Evolutionary conservation across 2,888 invertebrate genomes (phyloP).

Genomic region (Itoplectis maculator): DNA sequence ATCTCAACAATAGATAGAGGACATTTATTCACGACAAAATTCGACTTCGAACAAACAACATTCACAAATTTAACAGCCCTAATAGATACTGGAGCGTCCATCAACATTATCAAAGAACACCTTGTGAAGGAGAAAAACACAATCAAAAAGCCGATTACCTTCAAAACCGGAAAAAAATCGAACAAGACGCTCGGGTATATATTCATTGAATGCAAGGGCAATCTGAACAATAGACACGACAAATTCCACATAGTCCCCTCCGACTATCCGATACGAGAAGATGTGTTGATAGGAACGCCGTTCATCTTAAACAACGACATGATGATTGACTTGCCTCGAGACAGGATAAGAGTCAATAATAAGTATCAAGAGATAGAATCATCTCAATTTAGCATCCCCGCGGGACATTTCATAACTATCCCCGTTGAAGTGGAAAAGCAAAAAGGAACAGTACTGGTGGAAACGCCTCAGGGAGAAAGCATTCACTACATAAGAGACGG

Average conservation of each 20-base stretch:
- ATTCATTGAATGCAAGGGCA: conserved; percentile 49
- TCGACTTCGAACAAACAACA: conserved; percentile 34
- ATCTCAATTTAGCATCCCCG: conserved; percentile 18
- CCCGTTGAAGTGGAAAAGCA: conserved; percentile 45
- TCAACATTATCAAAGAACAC: conserved; percentile 51
- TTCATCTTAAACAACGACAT: conserved; percentile 51
- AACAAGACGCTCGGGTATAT: conserved; percentile 28
- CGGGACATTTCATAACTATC: conserved; percentile 49
- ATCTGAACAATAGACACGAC: conserved; percentile 42
- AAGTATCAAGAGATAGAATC: background rate
- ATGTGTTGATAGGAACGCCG: conserved; percentile 52
- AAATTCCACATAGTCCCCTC: conserved; percentile 54
- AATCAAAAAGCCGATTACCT: conserved; percentile 48
- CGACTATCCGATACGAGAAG: conserved; percentile 48
- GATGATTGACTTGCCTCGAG: conserved; percentile 46
- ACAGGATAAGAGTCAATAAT: conserved; percentile 30
- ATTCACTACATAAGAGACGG: conserved; percentile 50
- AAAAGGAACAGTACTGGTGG: conserved; percentile 42
- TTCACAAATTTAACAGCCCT: conserved; percentile 40
- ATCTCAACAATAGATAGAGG: conserved; percentile 49
- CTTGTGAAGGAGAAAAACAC: conserved; percentile 39
- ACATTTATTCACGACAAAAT: conserved; percentile 44
- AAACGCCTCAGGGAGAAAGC: conserved; percentile 55
- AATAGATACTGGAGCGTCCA: conserved; percentile 44
- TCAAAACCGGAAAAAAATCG: conserved; percentile 42